A percentile compares a stretch with the other conserved stretches of the same genome.
phyloP scores from a whole-genome alignment of 2,888 invertebrate genomes.

The Cosmopolites sordidus region DNA sequence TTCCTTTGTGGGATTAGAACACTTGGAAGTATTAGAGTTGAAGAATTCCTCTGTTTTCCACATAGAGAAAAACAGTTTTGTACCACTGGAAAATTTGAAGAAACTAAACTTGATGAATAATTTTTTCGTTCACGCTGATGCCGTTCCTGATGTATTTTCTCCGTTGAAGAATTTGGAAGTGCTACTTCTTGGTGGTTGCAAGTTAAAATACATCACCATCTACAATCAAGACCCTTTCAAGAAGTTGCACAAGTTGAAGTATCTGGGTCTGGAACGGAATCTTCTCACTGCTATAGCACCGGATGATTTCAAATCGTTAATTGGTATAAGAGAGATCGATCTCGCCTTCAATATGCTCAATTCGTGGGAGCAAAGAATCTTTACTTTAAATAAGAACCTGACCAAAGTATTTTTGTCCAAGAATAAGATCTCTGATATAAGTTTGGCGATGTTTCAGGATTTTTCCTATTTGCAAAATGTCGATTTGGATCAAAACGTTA shows the following conservation, averaged over 20 bases:
- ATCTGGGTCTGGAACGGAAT: conserved; percentile 53
- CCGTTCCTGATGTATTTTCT: conserved; percentile 47
- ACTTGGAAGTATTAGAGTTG: conserved; percentile 51
- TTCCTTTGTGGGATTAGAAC: conserved; percentile 52
- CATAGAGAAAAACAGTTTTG: conserved; percentile 52
- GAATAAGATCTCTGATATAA: conserved; percentile 56
- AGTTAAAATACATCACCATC: conserved; percentile 47
- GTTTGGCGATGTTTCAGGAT: conserved; percentile 56
- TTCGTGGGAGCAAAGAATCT: conserved; percentile 54
- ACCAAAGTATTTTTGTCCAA: conserved; percentile 48
- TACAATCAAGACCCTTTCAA: conserved; percentile 51
- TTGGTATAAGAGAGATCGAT: conserved; percentile 50
- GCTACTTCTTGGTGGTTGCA: conserved; percentile 52
- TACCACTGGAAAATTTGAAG: conserved; percentile 47
- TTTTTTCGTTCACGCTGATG: conserved; percentile 43
- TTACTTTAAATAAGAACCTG: conserved; percentile 49
- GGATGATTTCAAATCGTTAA: conserved; percentile 49
- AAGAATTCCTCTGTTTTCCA: conserved; percentile 54
- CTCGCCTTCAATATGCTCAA: conserved; percentile 53
- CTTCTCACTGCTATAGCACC: conserved; percentile 49
- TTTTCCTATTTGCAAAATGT: conserved; percentile 50
- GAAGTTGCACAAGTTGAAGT: conserved; percentile 51
- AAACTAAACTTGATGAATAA: conserved; percentile 56
- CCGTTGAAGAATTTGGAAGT: conserved; percentile 52
- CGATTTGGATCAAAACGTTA: conserved; percentile 53